Conservation (phyloP, 2,797 vertebrate species). For the Hydrophis major region DNA sequence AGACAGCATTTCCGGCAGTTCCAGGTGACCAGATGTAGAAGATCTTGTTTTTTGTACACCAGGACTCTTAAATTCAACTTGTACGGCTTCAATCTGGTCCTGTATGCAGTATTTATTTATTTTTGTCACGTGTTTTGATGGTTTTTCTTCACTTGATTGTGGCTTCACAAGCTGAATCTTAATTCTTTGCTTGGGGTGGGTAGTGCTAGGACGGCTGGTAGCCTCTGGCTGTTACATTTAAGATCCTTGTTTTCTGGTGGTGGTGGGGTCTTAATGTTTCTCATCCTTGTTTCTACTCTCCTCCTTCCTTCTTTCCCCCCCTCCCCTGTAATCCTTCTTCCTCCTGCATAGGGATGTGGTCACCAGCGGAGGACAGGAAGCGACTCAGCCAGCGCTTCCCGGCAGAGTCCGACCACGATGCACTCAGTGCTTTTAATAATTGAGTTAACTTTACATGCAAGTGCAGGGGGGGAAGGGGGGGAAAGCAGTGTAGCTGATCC, state of each 20-base stretch:
- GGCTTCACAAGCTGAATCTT: not conserved
- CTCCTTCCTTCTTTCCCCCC: not conserved
- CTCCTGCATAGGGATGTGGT: slow-evolving; percentile 18
- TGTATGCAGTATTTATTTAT: not conserved
- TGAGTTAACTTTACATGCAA: slow-evolving; percentile 17
- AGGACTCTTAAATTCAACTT: not conserved
- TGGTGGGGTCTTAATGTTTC: not conserved
- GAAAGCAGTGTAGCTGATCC: not conserved
- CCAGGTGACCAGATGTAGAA: not conserved
- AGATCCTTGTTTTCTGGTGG: not conserved
- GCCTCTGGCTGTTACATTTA: not conserved
- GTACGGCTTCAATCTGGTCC: not conserved
- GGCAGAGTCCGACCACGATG: slow-evolving; percentile 18
- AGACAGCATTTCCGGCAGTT: not conserved
- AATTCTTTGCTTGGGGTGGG: not conserved
- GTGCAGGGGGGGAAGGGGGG: not conserved
- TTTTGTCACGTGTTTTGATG: not conserved
- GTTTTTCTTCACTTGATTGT: not conserved
- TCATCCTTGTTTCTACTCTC: not conserved
- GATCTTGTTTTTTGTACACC: not conserved
- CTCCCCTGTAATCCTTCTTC: not conserved
- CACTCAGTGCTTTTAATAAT: slow-evolving; percentile 38
- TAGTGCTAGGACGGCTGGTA: not conserved
- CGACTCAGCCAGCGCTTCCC: slow-evolving; percentile 32
- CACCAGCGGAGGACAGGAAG: slow-evolving; percentile 39